Evolutionary conservation across 92 coral and sea anemone genomes (phyloP).

Genomic region (Zoanthus sansibaricus): DNA sequence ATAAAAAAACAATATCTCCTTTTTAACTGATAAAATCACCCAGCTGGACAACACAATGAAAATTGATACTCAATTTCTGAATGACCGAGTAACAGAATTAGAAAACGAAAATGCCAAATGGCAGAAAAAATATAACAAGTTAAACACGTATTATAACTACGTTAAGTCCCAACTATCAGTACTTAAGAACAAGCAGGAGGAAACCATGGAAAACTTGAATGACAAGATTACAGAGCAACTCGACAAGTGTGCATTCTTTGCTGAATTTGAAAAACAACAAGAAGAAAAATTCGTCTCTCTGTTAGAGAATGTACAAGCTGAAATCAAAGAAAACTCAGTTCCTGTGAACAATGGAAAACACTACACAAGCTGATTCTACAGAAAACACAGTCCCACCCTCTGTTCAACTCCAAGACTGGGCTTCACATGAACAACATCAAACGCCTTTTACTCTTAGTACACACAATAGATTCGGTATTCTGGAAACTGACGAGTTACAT

Average conservation of each 20-base stretch:
- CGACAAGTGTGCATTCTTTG: not conserved
- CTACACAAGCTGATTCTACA: not conserved
- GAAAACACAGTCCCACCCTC: not conserved
- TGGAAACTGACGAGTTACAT: not conserved
- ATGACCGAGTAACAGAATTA: slow-evolving; percentile 18
- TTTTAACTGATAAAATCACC: slow-evolving; percentile 28
- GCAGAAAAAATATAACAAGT: not conserved
- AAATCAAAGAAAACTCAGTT: not conserved
- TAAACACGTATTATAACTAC: not conserved
- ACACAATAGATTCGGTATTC: not conserved
- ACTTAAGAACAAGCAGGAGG: not conserved
- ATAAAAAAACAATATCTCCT: not conserved
- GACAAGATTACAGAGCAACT: not conserved
- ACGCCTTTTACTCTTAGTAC: not conserved
- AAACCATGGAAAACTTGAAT: slow-evolving; percentile 1
- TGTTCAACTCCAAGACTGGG: not conserved
- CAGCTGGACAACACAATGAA: slow-evolving; percentile 34
- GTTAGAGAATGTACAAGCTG: not conserved
- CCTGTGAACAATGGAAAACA: not conserved
- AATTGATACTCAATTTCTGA: slow-evolving; percentile 27
- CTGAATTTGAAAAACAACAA: slow-evolving; percentile 10
- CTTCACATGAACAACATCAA: not conserved
- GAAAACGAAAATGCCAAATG: slow-evolving; percentile 8
- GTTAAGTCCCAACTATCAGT: not conserved
- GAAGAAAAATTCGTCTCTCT: not conserved